A percentile compares a stretch with the other conserved stretches of the same genome.
These are phyloP conservation scores for Mesocentrotus franciscanus DNA, from an alignment of 53 echinoderm and acorn worm genomes.

Conservation along the genomic window DNA sequence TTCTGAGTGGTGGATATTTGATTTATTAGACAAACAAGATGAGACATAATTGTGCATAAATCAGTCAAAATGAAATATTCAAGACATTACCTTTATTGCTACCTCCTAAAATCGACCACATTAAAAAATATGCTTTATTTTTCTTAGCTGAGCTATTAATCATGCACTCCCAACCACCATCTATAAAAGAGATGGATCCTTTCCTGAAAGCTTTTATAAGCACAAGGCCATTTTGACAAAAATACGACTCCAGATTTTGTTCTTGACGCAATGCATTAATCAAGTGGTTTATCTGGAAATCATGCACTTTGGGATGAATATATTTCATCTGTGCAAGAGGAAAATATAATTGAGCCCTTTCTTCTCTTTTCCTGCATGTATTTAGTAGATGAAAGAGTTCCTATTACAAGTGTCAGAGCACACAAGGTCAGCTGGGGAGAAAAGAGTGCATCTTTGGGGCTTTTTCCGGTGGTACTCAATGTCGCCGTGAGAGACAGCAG, in stretches of 20 bases:
- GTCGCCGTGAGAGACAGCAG: slow-evolving; percentile 40
- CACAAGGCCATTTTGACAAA: slow-evolving; percentile 21
- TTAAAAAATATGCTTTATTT: neutral
- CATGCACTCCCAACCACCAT: neutral
- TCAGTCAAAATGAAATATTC: neutral
- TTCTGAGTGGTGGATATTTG: neutral
- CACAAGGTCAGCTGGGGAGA: slow-evolving; percentile 50
- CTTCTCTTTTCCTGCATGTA: slow-evolving; percentile 23
- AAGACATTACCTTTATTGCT: neutral
- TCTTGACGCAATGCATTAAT: slow-evolving; percentile 20
- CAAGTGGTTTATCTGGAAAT: neutral
- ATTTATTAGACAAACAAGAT: neutral
- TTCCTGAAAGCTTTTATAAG: slow-evolving; percentile 23
- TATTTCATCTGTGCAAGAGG: neutral
- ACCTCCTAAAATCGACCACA: neutral
- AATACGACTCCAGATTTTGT: neutral
- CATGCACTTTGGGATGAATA: slow-evolving; percentile 22
- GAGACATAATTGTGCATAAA: neutral
- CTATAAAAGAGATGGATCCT: slow-evolving; percentile 15
- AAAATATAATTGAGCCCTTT: slow-evolving; percentile 18
- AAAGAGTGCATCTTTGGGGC: slow-evolving; percentile 49
- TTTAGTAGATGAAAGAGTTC: slow-evolving; percentile 52
- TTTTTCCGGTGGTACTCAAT: slow-evolving; percentile 9
- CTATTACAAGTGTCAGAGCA: slow-evolving; percentile 50
- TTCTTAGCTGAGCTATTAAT: neutral